Evolutionary conservation across 2,113 vertebrate genomes (phyloP), one percentile per base, ranked within the genome.

Genomic region (Lucifuga dentata): DNA sequence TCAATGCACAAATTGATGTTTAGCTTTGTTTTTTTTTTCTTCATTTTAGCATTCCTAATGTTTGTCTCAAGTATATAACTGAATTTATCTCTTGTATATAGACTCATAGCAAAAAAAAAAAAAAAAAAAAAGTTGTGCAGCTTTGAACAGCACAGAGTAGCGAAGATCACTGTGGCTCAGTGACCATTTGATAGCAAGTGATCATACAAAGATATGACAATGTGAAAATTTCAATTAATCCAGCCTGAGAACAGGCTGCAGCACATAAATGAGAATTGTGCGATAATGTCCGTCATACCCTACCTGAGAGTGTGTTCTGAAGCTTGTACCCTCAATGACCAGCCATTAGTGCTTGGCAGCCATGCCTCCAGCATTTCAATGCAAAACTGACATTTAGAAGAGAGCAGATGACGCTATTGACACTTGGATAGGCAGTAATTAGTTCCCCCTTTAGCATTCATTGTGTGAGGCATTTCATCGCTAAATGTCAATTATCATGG

Each of bases 401-500:
- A 68, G 74, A 78, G 74, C 73, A 72, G 82, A 90, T 90, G 86
- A 90, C 11, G 82, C 80, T 86, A 81, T 81, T 89, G 89, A 92
- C 86, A 81, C 87, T 85, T 78, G 77, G 75, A 86, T 81, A 83
- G 87, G 80, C 81, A 58, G 86, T 88, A 90, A 93, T 92, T 90
- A 92, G 88, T 65, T 85, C 76, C 73, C 76, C 78, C 72, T 85
- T 90, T 85, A 88, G 86, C 86, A 88, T 90, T 88, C 81, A 85
- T 75, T 79, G 81, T 82, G 76, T 20, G 68, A 86, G 86, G 76
- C 90, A 76, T 90, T 91, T 88, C 83, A 81, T 88, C 76, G 71
- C 78, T 92, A 92, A 93, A 93, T 92, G 92, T 92, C 91, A 93
- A 91, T 92, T 90, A 92, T 90, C 82, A 75, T 84, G 83, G 86